A percentile compares a stretch with the other conserved stretches of the same genome.
Conservation (phyloP, 2,797 vertebrate genomes). For the Pseudomugil tenellus region DNA sequence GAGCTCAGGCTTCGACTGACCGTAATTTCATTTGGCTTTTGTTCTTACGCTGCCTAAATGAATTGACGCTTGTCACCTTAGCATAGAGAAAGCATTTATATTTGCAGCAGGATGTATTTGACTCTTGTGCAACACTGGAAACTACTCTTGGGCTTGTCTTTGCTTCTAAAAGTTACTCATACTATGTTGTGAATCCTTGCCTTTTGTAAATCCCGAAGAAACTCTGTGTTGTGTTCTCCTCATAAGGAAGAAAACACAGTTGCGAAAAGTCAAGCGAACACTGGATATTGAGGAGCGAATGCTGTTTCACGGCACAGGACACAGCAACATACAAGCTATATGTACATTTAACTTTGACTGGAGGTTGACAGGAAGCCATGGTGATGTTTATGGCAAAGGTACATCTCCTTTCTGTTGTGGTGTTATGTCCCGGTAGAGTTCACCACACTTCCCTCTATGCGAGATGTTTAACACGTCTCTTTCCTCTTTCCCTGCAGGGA, state of each 20-base stretch:
- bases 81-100: neutral
- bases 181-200: neutral
- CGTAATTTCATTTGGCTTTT: neutral
- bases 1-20: neutral
- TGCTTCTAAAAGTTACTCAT: neutral
- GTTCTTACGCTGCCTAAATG: neutral
- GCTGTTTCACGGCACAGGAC: conserved; percentile 96
- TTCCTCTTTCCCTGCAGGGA: conserved; percentile 80
- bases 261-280: conserved; percentile 91
- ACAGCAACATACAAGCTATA: conserved; percentile 95
- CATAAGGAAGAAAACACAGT: conserved; percentile 92
- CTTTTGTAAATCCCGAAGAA: neutral
- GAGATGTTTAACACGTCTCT: conserved; percentile 8
- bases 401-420: conserved; percentile 35
- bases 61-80: neutral
- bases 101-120: neutral
- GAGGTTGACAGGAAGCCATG: conserved; percentile 95
- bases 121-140: conserved; percentile 6
- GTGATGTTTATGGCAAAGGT: conserved; percentile 96
- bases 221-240: conserved; percentile 52
- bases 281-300: conserved; percentile 92
- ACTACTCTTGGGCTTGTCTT: neutral
- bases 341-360: conserved; percentile 98
- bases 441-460: neutral
- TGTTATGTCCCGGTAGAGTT: conserved; percentile 14